A percentile compares a stretch with the other conserved stretches of the same genome.
These are phyloP conservation scores for Prorops nasuta DNA, from an alignment of 1,140 invertebrate species.

Conservation along the genomic window DNA sequence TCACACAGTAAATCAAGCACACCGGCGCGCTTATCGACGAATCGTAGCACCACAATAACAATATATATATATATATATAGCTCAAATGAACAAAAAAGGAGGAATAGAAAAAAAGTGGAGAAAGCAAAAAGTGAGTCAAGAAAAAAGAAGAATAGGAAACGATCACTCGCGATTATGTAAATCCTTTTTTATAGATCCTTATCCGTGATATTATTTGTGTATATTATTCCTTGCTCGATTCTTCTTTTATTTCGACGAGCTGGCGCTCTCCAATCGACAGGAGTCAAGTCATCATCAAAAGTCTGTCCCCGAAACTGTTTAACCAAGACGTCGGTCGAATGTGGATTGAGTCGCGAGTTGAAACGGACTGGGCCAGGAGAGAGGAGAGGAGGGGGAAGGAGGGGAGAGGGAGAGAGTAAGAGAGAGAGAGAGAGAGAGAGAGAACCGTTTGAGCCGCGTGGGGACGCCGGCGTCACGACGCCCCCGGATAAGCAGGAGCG, in stretches of 20 bases:
- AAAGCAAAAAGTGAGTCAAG: constrained; percentile 8
- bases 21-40: too few species aligned
- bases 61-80: too few species aligned
- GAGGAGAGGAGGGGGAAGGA: neutral
- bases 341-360: constrained; percentile 63
- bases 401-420: constrained; percentile 9
- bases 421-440: constrained; percentile 3
- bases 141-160: constrained; percentile 2
- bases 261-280: constrained; percentile 67
- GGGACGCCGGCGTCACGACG: constrained; percentile 41
- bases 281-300: constrained; percentile 75
- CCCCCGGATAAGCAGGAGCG: constrained; percentile 10
- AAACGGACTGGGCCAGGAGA: constrained; percentile 21
- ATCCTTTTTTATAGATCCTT: too few species aligned
- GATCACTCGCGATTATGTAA: constrained; percentile 14
- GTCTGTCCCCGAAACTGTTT: constrained; percentile 70
- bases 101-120: too few species aligned
- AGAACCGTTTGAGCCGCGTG: constrained; percentile 19
- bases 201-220: neutral
- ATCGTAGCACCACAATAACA: too few species aligned
- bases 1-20: too few species aligned
- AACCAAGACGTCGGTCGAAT: constrained; percentile 86
- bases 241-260: too few species aligned
- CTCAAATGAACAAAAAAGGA: too few species aligned
- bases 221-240: neutral